Conservation (phyloP, 2,113 vertebrate species). For the Orientallactaga bullata region DNA sequence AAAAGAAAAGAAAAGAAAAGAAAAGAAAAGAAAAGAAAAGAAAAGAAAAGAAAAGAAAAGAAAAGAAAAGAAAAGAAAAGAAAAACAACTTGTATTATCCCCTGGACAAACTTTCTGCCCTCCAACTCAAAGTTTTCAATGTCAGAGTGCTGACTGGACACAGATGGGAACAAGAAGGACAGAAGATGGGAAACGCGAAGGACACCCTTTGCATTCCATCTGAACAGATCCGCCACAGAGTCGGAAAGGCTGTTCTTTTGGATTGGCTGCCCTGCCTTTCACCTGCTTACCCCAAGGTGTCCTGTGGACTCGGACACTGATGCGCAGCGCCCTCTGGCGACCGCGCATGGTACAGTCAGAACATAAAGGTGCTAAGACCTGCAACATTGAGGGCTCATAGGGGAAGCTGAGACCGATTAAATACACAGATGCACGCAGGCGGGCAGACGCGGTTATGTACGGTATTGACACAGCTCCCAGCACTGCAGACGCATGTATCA, state of each 20-base stretch:
- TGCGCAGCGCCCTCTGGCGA: conserved; percentile 86
- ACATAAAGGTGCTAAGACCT: conserved; percentile 45
- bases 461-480: conserved; percentile 8
- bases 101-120: conserved; percentile 54
- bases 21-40: too few relatives aligned
- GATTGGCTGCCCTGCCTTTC: conserved; percentile 79
- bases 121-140: conserved; percentile 17
- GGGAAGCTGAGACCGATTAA: conserved; percentile 39
- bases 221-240: conserved; percentile 26
- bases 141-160: conserved; percentile 44
- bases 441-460: neutral
- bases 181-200: conserved; percentile 51
- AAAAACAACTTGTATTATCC: neutral
- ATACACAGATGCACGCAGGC: neutral
- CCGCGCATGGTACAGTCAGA: neutral
- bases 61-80: too few relatives aligned
- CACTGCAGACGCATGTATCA: neutral
- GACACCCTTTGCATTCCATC: conserved; percentile 41
- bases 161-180: conserved; percentile 14
- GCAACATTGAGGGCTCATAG: neutral
- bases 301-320: conserved; percentile 75
- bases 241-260: conserved; percentile 66
- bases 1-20: too few relatives aligned
- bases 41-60: too few relatives aligned
- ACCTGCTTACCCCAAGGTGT: conserved; percentile 83